A percentile compares a stretch with the other conserved stretches of the same genome.
Evolutionary conservation across 2,888 invertebrate species (phyloP).

Genomic region (Autographa gamma): DNA sequence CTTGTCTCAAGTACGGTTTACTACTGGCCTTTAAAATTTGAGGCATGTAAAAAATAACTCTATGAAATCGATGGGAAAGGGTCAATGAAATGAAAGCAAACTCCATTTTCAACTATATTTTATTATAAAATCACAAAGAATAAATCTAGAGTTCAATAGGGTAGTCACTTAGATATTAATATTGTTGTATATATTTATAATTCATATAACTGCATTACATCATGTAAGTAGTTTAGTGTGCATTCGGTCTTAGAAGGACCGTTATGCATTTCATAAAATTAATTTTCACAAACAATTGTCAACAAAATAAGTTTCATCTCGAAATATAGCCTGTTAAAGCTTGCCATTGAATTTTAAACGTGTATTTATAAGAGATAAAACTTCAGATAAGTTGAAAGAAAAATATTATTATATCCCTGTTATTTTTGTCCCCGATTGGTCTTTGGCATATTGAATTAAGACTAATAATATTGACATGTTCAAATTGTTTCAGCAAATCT

Average conservation of each 20-base stretch:
- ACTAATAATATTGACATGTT: conserved; percentile 77
- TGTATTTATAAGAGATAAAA: conserved; percentile 56
- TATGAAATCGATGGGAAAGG: not conserved
- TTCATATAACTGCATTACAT: conserved; percentile 79
- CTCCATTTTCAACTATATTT: conserved; percentile 88
- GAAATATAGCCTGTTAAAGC: conserved; percentile 77
- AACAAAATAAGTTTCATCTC: conserved; percentile 80
- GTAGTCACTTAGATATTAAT: conserved; percentile 86
- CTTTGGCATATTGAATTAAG: conserved; percentile 85
- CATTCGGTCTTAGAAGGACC: conserved; percentile 60
- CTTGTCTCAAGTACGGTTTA: too few relatives aligned
- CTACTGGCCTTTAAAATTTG: too few relatives aligned
- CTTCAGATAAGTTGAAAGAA: conserved; percentile 77
- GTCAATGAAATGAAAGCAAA: conserved; percentile 59
- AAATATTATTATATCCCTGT: conserved; percentile 85
- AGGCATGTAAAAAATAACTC: not conserved
- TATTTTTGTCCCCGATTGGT: conserved; percentile 84
- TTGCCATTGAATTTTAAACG: conserved; percentile 66
- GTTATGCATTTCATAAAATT: conserved; percentile 72
- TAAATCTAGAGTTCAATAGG: conserved; percentile 91
- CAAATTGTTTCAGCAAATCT: conserved; percentile 69
- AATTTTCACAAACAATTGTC: conserved; percentile 77
- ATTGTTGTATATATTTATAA: conserved; percentile 82
- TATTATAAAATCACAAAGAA: conserved; percentile 93
- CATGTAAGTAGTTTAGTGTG: conserved; percentile 68